A percentile compares a stretch with the other conserved stretches of the same genome.
These are phyloP conservation scores for Chlamydotis undulata DNA, from an alignment of 2,113 vertebrate species.

Conservation along the genomic window DNA sequence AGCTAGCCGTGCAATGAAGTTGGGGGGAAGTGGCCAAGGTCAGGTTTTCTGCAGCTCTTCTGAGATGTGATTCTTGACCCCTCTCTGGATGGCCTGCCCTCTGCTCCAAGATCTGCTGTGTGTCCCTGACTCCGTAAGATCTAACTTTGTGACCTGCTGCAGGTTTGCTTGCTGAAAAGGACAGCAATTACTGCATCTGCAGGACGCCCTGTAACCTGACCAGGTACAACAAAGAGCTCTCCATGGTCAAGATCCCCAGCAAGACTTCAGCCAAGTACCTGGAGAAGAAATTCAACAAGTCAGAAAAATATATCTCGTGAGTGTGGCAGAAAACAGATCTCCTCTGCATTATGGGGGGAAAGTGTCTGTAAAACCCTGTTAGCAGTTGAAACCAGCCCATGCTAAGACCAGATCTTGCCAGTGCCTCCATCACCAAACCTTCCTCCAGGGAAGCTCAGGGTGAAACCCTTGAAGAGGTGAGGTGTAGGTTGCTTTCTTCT, in stretches of 20 bases:
- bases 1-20: not conserved
- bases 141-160: not conserved
- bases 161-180: conserved; percentile 92
- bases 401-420: not conserved
- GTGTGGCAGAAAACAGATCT: conserved; percentile 34
- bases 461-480: not conserved
- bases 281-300: conserved; percentile 98
- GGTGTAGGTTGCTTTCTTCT: not conserved
- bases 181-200: conserved; percentile 93
- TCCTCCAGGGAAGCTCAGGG: not conserved
- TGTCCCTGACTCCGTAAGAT: not conserved
- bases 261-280: conserved; percentile 97
- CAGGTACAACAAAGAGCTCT: conserved; percentile 98
- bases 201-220: conserved; percentile 96
- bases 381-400: not conserved
- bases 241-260: conserved; percentile 99
- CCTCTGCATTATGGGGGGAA: not conserved
- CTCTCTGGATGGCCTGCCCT: not conserved
- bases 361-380: not conserved
- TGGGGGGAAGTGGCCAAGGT: not conserved
- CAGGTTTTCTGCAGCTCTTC: not conserved
- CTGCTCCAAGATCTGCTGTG: not conserved
- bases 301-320: conserved; percentile 97
- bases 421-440: not conserved
- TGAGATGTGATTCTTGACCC: not conserved